Conservation (phyloP, 2,797 vertebrate genomes). For the Muscicapa striata region DNA sequence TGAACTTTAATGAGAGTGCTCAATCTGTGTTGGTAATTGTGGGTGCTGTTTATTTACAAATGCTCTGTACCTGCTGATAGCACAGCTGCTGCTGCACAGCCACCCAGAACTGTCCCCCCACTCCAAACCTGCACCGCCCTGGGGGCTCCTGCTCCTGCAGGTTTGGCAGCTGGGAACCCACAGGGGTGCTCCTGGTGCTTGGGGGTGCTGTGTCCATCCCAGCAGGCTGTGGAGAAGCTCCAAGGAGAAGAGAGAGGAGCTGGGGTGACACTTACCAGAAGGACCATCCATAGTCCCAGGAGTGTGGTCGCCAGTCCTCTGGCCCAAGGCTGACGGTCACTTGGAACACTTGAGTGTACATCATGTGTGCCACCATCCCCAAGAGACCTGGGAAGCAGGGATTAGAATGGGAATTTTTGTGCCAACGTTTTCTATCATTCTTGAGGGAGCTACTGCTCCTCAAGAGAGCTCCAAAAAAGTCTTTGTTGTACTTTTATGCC, state of each 20-base stretch:
- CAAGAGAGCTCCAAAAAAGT: not conserved
- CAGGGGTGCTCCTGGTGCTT: not conserved
- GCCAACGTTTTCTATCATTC: not conserved
- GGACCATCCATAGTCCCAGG: slow-evolving; percentile 91
- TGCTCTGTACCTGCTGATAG: slow-evolving; percentile 34
- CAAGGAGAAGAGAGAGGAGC: not conserved
- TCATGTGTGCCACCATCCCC: slow-evolving; percentile 96
- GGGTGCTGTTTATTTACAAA: slow-evolving; percentile 50
- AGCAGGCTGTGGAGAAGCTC: not conserved
- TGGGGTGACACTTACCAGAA: slow-evolving; percentile 87
- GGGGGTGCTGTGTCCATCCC: not conserved
- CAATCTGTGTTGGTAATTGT: slow-evolving; percentile 57
- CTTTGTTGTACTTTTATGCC: slow-evolving; percentile 47
- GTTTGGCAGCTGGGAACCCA: not conserved
- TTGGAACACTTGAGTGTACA: slow-evolving; percentile 95
- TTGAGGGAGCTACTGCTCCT: not conserved
- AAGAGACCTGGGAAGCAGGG: slow-evolving; percentile 83
- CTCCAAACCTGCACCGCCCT: fast-evolving
- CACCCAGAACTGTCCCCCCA: not conserved
- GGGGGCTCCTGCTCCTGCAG: not conserved
- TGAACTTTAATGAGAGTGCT: slow-evolving; percentile 62
- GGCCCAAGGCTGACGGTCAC: slow-evolving; percentile 88
- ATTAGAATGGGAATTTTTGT: not conserved
- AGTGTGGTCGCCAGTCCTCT: slow-evolving; percentile 93
- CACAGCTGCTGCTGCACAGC: slow-evolving; percentile 29